Conservation (phyloP, 2,888 invertebrate species). For the Vannuccia rotundouncinata region DNA sequence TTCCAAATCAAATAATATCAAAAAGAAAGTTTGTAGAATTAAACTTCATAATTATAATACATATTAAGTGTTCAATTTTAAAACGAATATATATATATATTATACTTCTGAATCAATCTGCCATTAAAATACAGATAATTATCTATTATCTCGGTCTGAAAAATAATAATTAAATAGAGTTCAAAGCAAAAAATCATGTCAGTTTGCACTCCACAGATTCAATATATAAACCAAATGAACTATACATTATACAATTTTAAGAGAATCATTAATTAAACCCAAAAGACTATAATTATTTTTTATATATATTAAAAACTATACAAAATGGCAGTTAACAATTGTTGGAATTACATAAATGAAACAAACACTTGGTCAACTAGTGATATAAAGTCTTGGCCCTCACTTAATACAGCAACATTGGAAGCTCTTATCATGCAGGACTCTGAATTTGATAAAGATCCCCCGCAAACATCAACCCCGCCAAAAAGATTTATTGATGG, state of each 20-base stretch:
- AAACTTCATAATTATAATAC: no score
- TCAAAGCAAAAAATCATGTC: not conserved
- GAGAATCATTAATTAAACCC: no score
- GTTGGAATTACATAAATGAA: not conserved
- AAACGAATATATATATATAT: no score
- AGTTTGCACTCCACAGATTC: not conserved
- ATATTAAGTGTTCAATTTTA: no score
- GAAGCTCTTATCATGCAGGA: no score
- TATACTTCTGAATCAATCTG: no score
- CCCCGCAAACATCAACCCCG: no score
- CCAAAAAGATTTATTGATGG: not conserved
- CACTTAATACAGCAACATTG: not conserved
- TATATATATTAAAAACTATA: not conserved
- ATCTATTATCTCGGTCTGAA: no score
- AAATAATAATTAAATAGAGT: not conserved
- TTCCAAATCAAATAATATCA: no score
- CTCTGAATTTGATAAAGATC: no score
- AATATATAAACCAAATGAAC: not conserved
- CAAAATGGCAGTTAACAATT: not conserved
- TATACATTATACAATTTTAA: not conserved
- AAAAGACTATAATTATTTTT: not conserved
- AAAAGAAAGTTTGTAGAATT: no score
- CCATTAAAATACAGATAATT: no score
- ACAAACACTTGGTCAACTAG: not conserved
- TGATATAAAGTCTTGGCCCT: not conserved